These are phyloP conservation scores for Arenaria interpres DNA, from an alignment of 2,113 vertebrate genomes.

Conservation along the genomic window DNA sequence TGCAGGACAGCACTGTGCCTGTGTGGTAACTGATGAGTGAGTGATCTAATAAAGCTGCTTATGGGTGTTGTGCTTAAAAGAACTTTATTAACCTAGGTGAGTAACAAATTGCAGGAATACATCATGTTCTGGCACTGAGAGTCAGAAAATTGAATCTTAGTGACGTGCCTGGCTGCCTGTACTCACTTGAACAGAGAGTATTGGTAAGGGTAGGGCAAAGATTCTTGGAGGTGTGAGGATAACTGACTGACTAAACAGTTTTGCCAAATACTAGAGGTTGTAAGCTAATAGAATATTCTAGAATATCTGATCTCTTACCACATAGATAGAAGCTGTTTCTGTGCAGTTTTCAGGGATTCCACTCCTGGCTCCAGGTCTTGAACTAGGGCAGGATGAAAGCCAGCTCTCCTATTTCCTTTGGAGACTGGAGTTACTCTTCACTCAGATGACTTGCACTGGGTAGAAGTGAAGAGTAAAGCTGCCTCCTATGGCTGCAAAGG, in stretches of 20 bases:
- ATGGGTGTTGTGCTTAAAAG: background rate
- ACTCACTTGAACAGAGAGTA: background rate
- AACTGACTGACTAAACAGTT: background rate
- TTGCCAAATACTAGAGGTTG: background rate
- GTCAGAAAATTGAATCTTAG: background rate
- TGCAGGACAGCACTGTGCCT: background rate
- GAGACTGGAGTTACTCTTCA: background rate
- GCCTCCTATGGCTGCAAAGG: background rate
- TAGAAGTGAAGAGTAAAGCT: background rate
- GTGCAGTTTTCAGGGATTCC: background rate
- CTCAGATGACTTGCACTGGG: background rate
- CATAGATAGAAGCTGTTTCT: background rate
- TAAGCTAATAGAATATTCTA: background rate
- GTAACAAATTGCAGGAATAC: background rate
- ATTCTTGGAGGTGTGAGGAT: background rate
- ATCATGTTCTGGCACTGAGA: background rate
- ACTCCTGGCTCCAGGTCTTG: background rate
- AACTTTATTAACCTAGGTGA: background rate
- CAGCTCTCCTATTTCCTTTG: background rate
- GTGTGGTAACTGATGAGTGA: background rate
- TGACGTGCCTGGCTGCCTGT: background rate
- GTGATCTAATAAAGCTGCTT: background rate
- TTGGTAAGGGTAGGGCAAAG: background rate
- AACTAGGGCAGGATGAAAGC: background rate
- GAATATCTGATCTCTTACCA: background rate